These are phyloP conservation scores for Epicauta chinensis DNA, from an alignment of 1,140 invertebrate species.

Conservation along the genomic window DNA sequence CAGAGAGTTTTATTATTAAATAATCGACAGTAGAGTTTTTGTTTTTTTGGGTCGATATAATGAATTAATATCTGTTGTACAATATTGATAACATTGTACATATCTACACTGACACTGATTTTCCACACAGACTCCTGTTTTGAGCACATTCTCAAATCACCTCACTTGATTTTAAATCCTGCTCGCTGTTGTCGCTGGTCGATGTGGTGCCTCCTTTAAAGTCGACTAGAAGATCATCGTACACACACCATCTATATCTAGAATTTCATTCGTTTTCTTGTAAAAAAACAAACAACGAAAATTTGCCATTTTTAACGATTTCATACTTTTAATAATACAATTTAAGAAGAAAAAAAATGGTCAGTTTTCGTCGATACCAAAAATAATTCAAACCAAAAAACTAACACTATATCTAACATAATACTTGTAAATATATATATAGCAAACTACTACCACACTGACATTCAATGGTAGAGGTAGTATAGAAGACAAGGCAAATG, in stretches of 20 bases:
- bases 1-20: too few species aligned
- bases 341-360: not conserved
- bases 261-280: conserved; percentile 7
- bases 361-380: not conserved
- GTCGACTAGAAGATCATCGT: conserved; percentile 25
- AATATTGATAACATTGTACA: conserved; percentile 27
- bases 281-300: conserved; percentile 1
- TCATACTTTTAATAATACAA: too few species aligned
- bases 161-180: conserved; percentile 43
- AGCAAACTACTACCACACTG: conserved; percentile 36
- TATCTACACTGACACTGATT: conserved; percentile 37
- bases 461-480: conserved; percentile 43
- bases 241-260: not conserved
- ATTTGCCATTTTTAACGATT: not conserved
- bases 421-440: conserved; percentile 39
- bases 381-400: not conserved
- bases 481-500: conserved; percentile 31
- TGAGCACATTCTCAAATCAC: conserved; percentile 44
- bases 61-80: conserved; percentile 4
- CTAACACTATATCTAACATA: conserved; percentile 31
- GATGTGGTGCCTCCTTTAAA: conserved; percentile 13
- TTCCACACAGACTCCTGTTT: conserved; percentile 41
- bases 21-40: too few species aligned
- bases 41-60: not conserved
- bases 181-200: conserved; percentile 17